These are phyloP conservation scores for Saguinus midas DNA, from an alignment of 2,113 vertebrate species.

Conservation along the genomic window DNA sequence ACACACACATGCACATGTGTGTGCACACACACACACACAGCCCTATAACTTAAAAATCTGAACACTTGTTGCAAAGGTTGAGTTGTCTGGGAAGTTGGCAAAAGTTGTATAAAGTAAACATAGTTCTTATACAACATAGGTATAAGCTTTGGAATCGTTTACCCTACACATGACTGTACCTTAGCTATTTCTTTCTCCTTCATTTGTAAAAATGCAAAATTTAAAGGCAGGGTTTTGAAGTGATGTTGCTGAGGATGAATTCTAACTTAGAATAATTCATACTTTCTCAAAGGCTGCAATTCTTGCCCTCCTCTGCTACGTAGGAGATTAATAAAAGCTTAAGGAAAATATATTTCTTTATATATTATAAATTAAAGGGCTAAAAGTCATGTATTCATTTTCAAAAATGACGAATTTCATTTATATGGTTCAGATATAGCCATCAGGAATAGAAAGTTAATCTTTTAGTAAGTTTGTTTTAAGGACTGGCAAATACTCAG, in stretches of 20 bases:
- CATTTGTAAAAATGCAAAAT: not conserved
- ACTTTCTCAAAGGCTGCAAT: not conserved
- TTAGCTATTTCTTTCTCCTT: not conserved
- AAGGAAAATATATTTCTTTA: not conserved
- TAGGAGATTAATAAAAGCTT: not conserved
- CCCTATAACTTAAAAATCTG: not conserved
- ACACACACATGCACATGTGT: not conserved
- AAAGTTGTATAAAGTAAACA: not conserved
- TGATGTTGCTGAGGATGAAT: not conserved
- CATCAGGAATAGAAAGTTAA: not conserved
- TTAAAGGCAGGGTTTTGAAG: not conserved
- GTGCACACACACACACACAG: not conserved
- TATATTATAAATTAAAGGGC: not conserved
- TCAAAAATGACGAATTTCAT: not conserved
- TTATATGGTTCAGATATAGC: not conserved
- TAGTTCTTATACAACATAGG: not conserved
- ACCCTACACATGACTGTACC: not conserved
- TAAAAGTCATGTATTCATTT: not conserved
- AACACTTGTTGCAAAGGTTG: not conserved
- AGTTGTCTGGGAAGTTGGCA: not conserved
- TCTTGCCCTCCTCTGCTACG: not conserved
- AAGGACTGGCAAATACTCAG: not conserved
- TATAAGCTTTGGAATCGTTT: not conserved
- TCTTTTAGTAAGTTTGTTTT: not conserved
- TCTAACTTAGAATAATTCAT: not conserved